Percentiles rank a stretch among this genome's conserved stretches.
Conservation (phyloP, 2,797 vertebrate genomes). For the Trichosurus vulpecula region DNA sequence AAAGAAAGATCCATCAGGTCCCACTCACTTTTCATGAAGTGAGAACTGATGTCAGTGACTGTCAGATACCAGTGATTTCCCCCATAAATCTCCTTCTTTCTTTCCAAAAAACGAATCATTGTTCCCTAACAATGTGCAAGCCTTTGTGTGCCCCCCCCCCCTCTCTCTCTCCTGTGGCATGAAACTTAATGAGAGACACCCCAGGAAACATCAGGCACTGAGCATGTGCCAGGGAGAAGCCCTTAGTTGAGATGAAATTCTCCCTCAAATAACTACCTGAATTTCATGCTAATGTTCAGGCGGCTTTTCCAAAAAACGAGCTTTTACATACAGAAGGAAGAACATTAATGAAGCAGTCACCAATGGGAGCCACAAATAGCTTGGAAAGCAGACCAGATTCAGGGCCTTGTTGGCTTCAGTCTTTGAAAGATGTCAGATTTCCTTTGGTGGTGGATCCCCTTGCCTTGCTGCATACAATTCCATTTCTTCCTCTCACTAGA, state of each 20-base stretch:
- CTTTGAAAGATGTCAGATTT: background rate
- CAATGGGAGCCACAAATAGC: background rate
- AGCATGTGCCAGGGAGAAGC: slow-evolving; percentile 74
- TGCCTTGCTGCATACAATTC: background rate
- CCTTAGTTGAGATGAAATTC: slow-evolving; percentile 73
- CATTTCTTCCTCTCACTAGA: background rate
- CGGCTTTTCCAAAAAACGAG: background rate
- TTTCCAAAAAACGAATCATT: slow-evolving; percentile 79
- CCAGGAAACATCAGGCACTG: slow-evolving; percentile 73
- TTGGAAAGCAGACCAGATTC: background rate
- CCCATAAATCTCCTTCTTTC: slow-evolving; percentile 79
- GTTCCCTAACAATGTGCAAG: slow-evolving; percentile 75
- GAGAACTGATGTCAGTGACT: slow-evolving; percentile 80
- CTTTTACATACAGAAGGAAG: background rate
- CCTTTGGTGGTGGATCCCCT: background rate
- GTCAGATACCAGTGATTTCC: slow-evolving; percentile 82
- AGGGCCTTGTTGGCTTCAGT: background rate
- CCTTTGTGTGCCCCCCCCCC: too few relatives aligned
- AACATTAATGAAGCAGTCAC: background rate
- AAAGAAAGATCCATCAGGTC: slow-evolving; percentile 80
- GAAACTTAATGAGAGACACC: slow-evolving; percentile 83
- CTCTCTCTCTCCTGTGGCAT: slow-evolving; percentile 61
- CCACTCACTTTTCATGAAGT: slow-evolving; percentile 82
- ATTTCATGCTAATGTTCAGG: background rate
- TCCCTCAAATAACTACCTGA: slow-evolving; percentile 69